Evolutionary conservation across 2,113 vertebrate species (phyloP).

Genomic region (Pedetes capensis): DNA sequence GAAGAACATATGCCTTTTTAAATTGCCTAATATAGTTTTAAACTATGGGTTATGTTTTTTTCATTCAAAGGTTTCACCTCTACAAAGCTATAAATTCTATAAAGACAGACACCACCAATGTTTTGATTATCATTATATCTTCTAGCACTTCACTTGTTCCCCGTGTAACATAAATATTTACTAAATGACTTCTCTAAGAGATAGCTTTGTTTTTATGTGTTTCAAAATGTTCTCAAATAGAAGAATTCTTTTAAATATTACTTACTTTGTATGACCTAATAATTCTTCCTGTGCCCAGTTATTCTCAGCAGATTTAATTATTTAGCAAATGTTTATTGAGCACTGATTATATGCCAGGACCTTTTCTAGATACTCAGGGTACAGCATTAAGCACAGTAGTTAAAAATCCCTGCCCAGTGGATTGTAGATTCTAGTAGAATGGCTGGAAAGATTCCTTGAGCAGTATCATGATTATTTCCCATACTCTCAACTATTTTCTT

Average conservation of each 20-base stretch:
- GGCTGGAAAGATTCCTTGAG: neutral
- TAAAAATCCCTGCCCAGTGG: neutral
- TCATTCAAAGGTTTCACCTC: neutral
- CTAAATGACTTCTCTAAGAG: conserved; percentile 1
- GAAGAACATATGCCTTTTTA: neutral
- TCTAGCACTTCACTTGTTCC: neutral
- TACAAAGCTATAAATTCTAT: neutral
- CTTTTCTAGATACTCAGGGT: neutral
- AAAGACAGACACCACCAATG: neutral
- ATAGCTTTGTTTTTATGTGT: conserved; percentile 2
- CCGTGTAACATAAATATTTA: neutral
- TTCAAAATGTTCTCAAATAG: neutral
- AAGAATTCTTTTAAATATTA: neutral
- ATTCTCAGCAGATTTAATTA: neutral
- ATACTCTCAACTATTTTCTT: neutral
- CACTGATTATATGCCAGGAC: neutral
- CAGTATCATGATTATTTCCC: neutral
- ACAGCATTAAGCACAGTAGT: neutral
- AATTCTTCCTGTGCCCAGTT: neutral
- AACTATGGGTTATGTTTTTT: neutral
- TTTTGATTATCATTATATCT: neutral
- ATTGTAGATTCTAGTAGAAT: neutral
- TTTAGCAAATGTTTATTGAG: neutral
- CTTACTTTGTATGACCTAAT: neutral
- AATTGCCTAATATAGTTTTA: neutral